Conservation (phyloP, 2,797 vertebrate genomes). For the Choloepus didactylus region DNA sequence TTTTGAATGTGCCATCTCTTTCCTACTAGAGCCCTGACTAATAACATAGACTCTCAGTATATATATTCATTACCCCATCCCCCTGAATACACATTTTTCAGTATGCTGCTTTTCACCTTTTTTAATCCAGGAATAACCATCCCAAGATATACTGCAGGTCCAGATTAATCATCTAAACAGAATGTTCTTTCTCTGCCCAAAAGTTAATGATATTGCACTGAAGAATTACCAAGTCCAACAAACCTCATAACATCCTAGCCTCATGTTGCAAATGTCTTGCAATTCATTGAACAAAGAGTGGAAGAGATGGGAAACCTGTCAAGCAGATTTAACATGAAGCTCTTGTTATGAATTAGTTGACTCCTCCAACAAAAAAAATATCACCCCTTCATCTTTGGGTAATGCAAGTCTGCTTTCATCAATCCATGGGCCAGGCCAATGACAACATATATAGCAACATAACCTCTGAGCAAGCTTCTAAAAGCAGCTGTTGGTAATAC, state of each 20-base stretch:
- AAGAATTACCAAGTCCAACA: conserved; percentile 32
- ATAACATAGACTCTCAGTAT: conserved; percentile 29
- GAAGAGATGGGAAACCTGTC: neutral
- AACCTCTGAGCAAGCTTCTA: neutral
- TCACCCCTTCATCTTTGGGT: neutral
- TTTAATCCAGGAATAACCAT: conserved; percentile 9
- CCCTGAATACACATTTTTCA: neutral
- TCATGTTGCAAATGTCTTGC: conserved; percentile 20
- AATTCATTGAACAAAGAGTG: neutral
- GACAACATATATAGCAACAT: neutral
- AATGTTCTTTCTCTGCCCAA: neutral
- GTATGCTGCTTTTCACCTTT: conserved; percentile 14
- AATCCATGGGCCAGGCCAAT: neutral
- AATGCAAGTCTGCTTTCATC: neutral
- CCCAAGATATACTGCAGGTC: neutral
- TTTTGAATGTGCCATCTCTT: neutral
- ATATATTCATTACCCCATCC: neutral
- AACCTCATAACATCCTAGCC: neutral
- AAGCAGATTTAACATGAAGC: neutral
- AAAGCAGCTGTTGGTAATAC: neutral
- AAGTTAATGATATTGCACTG: neutral
- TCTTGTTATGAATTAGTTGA: neutral
- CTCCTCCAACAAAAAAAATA: neutral
- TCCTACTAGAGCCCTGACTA: neutral
- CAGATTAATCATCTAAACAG: neutral